A percentile compares a stretch with the other conserved stretches of the same genome.
These are phyloP conservation scores for Papilio aristodemus DNA, from an alignment of 1,140 invertebrate genomes.

Conservation along the genomic window DNA sequence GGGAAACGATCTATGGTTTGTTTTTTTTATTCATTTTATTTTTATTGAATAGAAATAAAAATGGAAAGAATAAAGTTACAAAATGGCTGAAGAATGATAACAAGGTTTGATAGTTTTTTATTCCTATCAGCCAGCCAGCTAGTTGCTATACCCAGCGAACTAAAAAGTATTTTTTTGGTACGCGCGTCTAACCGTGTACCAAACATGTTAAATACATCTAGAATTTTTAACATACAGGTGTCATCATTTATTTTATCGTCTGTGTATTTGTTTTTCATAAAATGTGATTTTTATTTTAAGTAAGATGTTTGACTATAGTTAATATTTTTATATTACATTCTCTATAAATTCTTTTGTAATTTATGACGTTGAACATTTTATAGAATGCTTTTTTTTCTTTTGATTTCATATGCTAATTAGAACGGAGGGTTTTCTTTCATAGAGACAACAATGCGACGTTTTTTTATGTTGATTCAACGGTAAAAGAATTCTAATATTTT, in stretches of 20 bases:
- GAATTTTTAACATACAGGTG: too few relatives aligned
- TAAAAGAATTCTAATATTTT: neutral
- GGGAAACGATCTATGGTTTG: slow-evolving; percentile 23
- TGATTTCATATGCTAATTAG: slow-evolving; percentile 16
- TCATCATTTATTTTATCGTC: too few relatives aligned
- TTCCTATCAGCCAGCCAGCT: neutral
- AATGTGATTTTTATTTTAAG: too few relatives aligned
- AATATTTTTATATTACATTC: too few relatives aligned
- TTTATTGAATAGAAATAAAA: slow-evolving; percentile 16
- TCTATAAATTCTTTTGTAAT: neutral
- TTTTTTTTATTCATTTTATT: slow-evolving; percentile 11
- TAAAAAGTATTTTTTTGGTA: too few relatives aligned
- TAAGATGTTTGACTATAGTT: too few relatives aligned
- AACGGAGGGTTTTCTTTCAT: neutral
- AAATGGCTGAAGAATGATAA: neutral
- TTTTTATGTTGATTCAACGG: neutral
- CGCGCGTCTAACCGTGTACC: too few relatives aligned
- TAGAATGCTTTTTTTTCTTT: neutral
- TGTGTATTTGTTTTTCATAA: too few relatives aligned
- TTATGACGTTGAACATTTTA: neutral
- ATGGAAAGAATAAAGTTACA: neutral
- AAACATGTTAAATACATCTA: too few relatives aligned
- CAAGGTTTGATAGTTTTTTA: neutral
- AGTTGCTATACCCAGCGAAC: too few relatives aligned
- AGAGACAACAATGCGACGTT: neutral